phyloP scores from a whole-genome alignment of 2,797 vertebrate species.

The Hypotaenidia okinawae region DNA sequence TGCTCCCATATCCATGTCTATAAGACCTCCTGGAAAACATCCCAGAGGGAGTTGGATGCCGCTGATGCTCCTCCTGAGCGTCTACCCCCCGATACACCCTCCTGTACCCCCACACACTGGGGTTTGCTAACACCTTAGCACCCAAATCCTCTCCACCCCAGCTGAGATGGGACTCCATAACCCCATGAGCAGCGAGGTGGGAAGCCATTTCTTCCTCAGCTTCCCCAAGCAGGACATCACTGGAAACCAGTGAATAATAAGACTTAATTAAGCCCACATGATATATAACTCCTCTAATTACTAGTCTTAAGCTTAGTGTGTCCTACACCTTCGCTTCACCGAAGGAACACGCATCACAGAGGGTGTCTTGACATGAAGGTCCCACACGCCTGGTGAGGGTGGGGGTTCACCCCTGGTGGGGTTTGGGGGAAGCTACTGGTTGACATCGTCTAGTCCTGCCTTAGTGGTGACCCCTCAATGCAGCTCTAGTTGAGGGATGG shows the following conservation, averaged over 20 bases:
- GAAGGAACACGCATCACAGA: accelerated
- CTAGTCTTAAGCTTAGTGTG: background rate
- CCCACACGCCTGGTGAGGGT: accelerated
- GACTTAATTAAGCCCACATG: background rate
- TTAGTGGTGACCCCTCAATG: background rate
- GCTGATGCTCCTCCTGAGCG: accelerated
- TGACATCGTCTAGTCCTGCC: background rate
- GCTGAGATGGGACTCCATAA: background rate
- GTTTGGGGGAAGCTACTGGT: background rate
- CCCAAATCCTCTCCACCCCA: background rate
- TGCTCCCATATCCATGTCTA: background rate
- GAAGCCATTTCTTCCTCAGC: background rate
- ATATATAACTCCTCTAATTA: background rate
- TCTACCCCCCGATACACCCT: too few species aligned
- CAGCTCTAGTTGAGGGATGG: too few species aligned
- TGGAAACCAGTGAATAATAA: background rate
- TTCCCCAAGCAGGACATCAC: background rate
- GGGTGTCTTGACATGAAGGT: background rate
- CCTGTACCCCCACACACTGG: accelerated
- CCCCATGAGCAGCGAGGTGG: background rate
- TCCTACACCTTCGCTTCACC: too few species aligned
- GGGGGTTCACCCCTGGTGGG: background rate
- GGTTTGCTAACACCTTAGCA: background rate
- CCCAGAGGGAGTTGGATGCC: background rate
- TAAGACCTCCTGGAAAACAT: background rate